Evolutionary conservation across 2,888 invertebrate genomes (phyloP), one percentile per base, ranked within the genome.

Genomic region (Dryobotodes eremita): DNA sequence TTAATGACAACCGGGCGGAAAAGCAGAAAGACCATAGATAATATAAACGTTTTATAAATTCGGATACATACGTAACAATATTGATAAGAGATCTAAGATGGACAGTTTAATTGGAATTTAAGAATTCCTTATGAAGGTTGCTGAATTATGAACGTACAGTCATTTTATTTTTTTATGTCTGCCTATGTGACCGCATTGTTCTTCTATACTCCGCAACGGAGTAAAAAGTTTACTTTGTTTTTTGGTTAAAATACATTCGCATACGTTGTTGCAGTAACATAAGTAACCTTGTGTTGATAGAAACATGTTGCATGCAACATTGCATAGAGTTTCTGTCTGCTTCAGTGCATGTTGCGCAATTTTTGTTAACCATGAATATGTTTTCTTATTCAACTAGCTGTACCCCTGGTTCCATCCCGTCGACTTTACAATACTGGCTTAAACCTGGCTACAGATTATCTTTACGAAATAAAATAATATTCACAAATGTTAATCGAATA

Each of bases 101-200:
- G 15, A 62, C 64, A 62, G 48, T 36, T 61, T 42, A 46, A 68
- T 71, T 77, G 15, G n/a, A 36, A 26, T 61, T 66, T 42, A 11
- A 17, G 55, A 36, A 75, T 23, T 57, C 1, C 36, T 36, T 69
- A 31, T 13, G 6, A 26, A 23, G n/a, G n/a, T 50, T 50, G 23
- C 17, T 7, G 23, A 76, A 53, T 48, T 42, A 62, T 6, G 11
- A 50, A 75, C 2, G 17, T 15, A 13, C 4, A 8, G 10, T 15
- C 0, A 23, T 69, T 31, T 15, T 8, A 23, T 50, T 53, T 15
- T 48, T 42, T 36, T 36, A 36, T 36, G 31, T 1, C 31, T 36
- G 31, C 2, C 31, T 36, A 3, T 36, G 31, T 36, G 31, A 36
- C 31, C 3, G 31, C 31, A 36, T 36, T 36, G 31, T 36, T 36